These are phyloP conservation scores for Drosophila miranda DNA, from an alignment of 1,140 invertebrate genomes.

Conservation along the genomic window DNA sequence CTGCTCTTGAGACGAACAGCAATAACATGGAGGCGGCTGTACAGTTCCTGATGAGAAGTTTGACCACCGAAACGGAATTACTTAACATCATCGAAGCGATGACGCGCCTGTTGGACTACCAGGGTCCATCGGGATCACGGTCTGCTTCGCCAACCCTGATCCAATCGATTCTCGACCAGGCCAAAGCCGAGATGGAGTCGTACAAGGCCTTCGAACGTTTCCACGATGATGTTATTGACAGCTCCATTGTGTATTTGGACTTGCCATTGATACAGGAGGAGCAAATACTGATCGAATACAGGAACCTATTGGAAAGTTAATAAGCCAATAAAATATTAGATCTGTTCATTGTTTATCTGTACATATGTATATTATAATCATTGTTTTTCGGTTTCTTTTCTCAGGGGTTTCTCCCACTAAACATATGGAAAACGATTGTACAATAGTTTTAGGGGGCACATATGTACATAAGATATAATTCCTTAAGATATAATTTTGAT, in stretches of 20 bases:
- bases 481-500: no score
- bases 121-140: conserved; percentile 8
- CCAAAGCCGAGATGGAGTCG: conserved; percentile 48
- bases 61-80: conserved; percentile 50
- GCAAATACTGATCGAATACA: conserved; percentile 85
- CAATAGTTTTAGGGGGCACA: no score
- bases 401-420: no score
- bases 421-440: no score
- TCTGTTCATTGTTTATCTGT: no score
- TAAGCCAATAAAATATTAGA: no score
- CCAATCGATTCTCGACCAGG: conserved; percentile 32
- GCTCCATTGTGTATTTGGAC: conserved; percentile 86
- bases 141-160: conserved; percentile 13
- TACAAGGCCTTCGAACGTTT: conserved; percentile 84
- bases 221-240: conserved; percentile 83
- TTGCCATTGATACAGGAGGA: conserved; percentile 85
- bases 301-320: conserved; percentile 83
- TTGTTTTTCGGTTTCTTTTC: no score
- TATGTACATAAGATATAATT: no score
- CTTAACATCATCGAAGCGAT: conserved; percentile 31
- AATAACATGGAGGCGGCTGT: conserved; percentile 85
- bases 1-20: conserved; percentile 83
- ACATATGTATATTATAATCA: no score
- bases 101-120: not conserved
- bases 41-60: conserved; percentile 83